phyloP scores from a whole-genome alignment of 1,140 invertebrate genomes.

The Papilio xuthus region DNA sequence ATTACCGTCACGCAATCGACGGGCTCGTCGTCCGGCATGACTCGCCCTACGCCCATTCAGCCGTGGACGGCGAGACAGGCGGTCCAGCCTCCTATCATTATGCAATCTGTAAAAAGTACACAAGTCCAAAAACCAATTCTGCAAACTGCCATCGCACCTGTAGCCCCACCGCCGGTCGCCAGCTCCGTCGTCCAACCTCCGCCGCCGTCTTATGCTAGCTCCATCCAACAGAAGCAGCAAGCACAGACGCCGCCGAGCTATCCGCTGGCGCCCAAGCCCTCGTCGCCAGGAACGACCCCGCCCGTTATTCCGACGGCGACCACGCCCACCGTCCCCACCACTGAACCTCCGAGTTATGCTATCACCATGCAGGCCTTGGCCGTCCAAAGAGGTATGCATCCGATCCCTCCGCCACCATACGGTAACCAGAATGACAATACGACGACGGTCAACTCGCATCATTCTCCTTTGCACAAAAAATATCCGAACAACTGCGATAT shows the following conservation, averaged over 20 bases:
- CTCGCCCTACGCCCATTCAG: slow-evolving; percentile 87
- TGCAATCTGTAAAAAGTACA: slow-evolving; percentile 97
- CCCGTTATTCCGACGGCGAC: slow-evolving; percentile 73
- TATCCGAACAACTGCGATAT: slow-evolving; percentile 81
- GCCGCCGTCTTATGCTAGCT: slow-evolving; percentile 90
- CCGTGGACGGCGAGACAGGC: slow-evolving; percentile 91
- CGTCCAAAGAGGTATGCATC: slow-evolving; percentile 84
- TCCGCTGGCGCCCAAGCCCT: slow-evolving; percentile 81
- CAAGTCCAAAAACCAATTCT: slow-evolving; percentile 96
- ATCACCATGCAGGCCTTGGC: slow-evolving; percentile 94
- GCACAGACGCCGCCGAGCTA: slow-evolving; percentile 80
- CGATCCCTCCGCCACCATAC: slow-evolving; percentile 87
- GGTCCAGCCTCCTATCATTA: slow-evolving; percentile 95
- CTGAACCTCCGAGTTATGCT: slow-evolving; percentile 95
- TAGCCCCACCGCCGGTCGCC: slow-evolving; percentile 84
- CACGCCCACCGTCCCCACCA: slow-evolving; percentile 88
- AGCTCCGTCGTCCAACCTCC: slow-evolving; percentile 83
- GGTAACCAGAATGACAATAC: slow-evolving; percentile 80
- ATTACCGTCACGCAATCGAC: slow-evolving; percentile 86
- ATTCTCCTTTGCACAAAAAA: slow-evolving; percentile 79
- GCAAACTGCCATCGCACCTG: slow-evolving; percentile 95
- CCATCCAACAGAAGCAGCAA: slow-evolving; percentile 88
- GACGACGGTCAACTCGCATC: slow-evolving; percentile 78
- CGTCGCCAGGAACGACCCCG: slow-evolving; percentile 82
- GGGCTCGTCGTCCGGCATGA: slow-evolving; percentile 83